Evolutionary conservation across 1,140 invertebrate genomes (phyloP), one percentile per base, ranked within the genome.

Genomic region (Nixonia krombeini): DNA sequence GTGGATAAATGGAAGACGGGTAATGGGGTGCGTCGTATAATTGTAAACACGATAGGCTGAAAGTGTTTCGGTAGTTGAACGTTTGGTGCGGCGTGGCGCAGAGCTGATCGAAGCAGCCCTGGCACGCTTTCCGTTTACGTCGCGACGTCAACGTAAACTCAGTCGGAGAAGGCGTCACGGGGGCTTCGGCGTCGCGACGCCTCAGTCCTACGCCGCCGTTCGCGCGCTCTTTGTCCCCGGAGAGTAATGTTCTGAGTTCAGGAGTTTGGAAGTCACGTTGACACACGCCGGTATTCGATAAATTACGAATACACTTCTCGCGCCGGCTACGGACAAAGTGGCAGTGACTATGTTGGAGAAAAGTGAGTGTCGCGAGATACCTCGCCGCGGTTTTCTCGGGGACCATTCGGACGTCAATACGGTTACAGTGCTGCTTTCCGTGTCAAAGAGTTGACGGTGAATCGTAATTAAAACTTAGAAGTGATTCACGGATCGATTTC

Each of bases 321-420:
- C 44, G 42, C 25, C 49, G 45, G 40, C n/a, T n/a, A 28, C 15
- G 35, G 57, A 61, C 45, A 56, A 44, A 35, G 62, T 57, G 57
- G 64, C 53, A 72, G 63, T 71, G 66, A 64, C 29, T 26, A 83
- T 85, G 82, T 46, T 85, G 47, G 79, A 84, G 46, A 83, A 84
- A 76, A 83, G 82, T 85, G 83, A 84, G 83, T 84, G 81, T 23
- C 23, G 16, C 13, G 16, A 18, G 10, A 28, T 17, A 40, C 26
- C 47, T 45, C 37, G 42, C 16, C 13, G 0, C 7, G 3, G 33
- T 49, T 35, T n/a, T n/a, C n/a, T n/a, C n/a, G n/a, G n/a, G n/a
- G n/a, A n/a, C n/a, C n/a, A n/a, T n/a, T n/a, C n/a, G n/a, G n/a
- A n/a, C n/a, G n/a, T n/a, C n/a, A n/a, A n/a, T n/a, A n/a, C n/a